Base-by-base conservation (phyloP, 2,888 invertebrate genomes). In the Antitype chi region DNA sequence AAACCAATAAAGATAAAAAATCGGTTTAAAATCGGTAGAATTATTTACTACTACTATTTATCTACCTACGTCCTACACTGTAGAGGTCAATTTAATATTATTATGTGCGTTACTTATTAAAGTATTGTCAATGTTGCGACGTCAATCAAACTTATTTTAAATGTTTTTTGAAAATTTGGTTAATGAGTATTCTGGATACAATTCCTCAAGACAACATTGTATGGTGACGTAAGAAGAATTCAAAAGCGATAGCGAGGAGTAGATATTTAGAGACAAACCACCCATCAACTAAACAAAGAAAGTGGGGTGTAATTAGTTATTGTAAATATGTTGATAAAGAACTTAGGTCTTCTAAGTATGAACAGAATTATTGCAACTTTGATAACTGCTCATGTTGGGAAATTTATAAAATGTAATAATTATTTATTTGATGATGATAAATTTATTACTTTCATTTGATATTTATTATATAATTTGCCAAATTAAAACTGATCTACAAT, bases 401-500 rank as follows among this genome's bases (percentile, higher is more conserved):
- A 66, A n/a, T 52, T 20, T 3, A 38, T 53, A 0, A n/a, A 23
- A 73, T 52, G 7, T 32, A 38, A 38, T 38, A 8, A 23, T 28
- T 8, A 23, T 20, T 20, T 20, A 68, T 67, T 17, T 25, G 7
- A 4, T 25, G 9, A 49, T 38, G 0, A 9, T 25, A 0, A 8
- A 32, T 17, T 15, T 1, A 28, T 57, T 59, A 52, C 25, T 25
- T 62, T 53, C 13, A 55, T 17, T 60, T 11, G 69, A 38, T n/a
- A 25, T 1, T 47, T 32, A 66, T 25, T 1, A 5, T 66, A 20
- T 17, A 17, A 55, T 47, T 55, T 75, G 76, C 83, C 85, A 88
- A 87, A 85, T 80, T 85, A n/a, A 84, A 85, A 82, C 78, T 82
- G 82, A 74, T 74, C 76, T 13, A 57, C 28, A 70, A 80, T 38